These are phyloP conservation scores for Fulica atra DNA, from an alignment of 2,113 vertebrate genomes.

Conservation along the genomic window DNA sequence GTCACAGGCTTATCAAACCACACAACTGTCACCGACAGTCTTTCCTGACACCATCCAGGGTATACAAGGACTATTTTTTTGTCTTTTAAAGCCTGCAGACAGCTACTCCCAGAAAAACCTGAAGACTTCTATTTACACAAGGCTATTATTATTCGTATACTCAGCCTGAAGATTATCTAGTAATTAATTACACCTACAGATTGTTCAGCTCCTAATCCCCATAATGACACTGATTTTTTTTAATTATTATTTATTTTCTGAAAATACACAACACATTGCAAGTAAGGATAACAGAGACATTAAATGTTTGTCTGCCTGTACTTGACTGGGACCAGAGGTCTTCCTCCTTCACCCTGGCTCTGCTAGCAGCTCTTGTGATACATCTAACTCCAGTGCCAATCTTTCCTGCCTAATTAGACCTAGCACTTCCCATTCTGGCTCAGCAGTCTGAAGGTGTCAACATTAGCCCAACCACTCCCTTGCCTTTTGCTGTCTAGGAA, in stretches of 20 bases:
- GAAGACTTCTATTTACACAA: neutral
- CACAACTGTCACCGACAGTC: neutral
- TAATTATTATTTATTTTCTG: neutral
- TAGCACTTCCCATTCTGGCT: neutral
- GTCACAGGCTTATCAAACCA: neutral
- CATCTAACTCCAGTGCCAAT: neutral
- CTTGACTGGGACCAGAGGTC: neutral
- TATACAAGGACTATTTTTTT: neutral
- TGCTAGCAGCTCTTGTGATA: neutral
- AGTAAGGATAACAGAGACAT: neutral
- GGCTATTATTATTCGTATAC: neutral
- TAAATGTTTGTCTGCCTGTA: neutral
- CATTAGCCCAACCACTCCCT: neutral
- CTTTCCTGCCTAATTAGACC: neutral
- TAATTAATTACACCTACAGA: neutral
- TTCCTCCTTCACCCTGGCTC: neutral
- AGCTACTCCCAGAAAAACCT: neutral
- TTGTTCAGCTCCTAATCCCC: neutral
- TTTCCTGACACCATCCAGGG: neutral
- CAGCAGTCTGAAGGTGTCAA: neutral
- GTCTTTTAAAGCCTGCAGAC: neutral
- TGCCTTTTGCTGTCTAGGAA: constrained; percentile 37
- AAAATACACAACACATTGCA: neutral
- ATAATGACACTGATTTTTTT: accelerated
- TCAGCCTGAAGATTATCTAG: neutral